A percentile compares a stretch with the other conserved stretches of the same genome.
phyloP scores from a whole-genome alignment of 1,140 invertebrate genomes.

The Drosophila rhopaloa region DNA sequence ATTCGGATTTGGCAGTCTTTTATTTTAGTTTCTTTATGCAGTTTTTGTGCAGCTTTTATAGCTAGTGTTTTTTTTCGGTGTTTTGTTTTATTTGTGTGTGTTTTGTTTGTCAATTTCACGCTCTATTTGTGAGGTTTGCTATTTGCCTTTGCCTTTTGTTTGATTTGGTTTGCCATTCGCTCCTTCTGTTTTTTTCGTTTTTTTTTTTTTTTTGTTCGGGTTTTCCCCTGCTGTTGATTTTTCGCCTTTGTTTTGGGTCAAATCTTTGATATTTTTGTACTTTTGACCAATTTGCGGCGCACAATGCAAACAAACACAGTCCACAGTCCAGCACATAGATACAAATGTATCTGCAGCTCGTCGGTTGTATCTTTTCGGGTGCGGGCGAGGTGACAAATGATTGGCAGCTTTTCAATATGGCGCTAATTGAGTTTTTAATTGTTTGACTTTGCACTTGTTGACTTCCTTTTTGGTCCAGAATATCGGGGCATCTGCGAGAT shows the following conservation, averaged over 20 bases:
- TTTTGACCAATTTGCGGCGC: constrained; percentile 81
- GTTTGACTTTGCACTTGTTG: constrained; percentile 77
- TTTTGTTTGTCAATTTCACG: constrained; percentile 79
- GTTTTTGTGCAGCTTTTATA: constrained; percentile 20
- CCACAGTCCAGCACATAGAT: constrained; percentile 30
- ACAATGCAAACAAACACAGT: constrained; percentile 71
- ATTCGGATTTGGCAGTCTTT: constrained; percentile 30
- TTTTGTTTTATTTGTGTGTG: constrained; percentile 29
- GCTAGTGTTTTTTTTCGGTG: constrained; percentile 20
- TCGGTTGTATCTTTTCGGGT: constrained; percentile 14
- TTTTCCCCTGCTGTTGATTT: constrained; percentile 24
- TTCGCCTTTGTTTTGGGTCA: constrained; percentile 44
- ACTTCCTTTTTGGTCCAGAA: constrained; percentile 26
- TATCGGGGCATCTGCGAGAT: not conserved
- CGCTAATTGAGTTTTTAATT: constrained; percentile 83
- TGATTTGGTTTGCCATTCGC: constrained; percentile 45
- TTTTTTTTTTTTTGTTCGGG: constrained; percentile 17
- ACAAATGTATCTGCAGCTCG: constrained; percentile 35
- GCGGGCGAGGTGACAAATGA: constrained; percentile 55
- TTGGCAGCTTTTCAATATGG: constrained; percentile 82
- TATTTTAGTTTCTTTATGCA: constrained; percentile 22
- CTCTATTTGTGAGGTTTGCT: constrained; percentile 80
- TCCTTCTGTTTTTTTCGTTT: constrained; percentile 38
- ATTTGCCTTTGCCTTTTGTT: constrained; percentile 72
- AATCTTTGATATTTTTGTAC: constrained; percentile 82